A percentile compares a stretch with the other conserved stretches of the same genome.
Conservation (phyloP, 2,888 invertebrate genomes). For the Myathropa florea region DNA sequence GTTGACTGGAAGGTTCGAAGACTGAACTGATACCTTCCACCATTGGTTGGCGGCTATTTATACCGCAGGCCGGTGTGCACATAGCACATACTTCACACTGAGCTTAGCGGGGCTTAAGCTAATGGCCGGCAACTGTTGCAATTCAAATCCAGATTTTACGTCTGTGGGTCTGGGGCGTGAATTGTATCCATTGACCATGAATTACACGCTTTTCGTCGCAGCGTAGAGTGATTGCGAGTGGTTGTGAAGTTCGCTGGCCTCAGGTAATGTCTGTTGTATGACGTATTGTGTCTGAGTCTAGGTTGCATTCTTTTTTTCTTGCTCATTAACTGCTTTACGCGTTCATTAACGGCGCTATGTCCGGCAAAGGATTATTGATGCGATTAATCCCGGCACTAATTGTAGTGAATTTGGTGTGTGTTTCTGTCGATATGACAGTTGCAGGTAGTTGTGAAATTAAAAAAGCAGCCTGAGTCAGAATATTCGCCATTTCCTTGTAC, state of each 20-base stretch:
- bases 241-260: conserved; percentile 49
- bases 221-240: neutral
- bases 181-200: conserved; percentile 43
- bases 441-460: too few species aligned
- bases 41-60: conserved; percentile 73
- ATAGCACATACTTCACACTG: conserved; percentile 18
- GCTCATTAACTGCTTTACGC: conserved; percentile 21
- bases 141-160: conserved; percentile 45
- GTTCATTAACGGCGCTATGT: conserved; percentile 21
- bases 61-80: conserved; percentile 69
- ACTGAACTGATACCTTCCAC: conserved; percentile 70
- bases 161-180: conserved; percentile 50
- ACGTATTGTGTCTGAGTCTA: conserved; percentile 25
- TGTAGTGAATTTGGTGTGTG: neutral
- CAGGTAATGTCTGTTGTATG: conserved; percentile 28
- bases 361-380: neutral
- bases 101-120: neutral
- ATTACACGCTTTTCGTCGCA: conserved; percentile 19
- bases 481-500: too few species aligned
- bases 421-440: neutral
- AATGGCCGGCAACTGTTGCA: conserved; percentile 24
- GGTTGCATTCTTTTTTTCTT: neutral
- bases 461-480: too few species aligned
- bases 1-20: conserved; percentile 75
- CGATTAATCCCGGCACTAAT: neutral